phyloP scores from a whole-genome alignment of 2,888 invertebrate species.

The Odontocolon sp. region DNA sequence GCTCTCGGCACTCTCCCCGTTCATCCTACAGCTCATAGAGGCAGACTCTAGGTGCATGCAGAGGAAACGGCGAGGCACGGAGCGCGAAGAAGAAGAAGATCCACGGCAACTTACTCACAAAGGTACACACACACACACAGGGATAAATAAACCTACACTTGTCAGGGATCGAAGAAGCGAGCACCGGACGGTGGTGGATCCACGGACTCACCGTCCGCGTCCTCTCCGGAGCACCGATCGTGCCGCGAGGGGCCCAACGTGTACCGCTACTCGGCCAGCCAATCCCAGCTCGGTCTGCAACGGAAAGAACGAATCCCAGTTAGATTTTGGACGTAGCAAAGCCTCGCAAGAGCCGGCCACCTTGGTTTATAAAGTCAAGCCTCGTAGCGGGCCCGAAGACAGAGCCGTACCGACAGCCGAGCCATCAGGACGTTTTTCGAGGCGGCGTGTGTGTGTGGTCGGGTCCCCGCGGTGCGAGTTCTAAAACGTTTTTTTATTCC shows the following conservation, averaged over 20 bases:
- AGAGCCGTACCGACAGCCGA: conserved; percentile 80
- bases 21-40: conserved; percentile 41
- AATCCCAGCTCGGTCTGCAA: conserved; percentile 66
- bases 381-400: conserved; percentile 77
- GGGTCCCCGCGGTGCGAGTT: conserved; percentile 57
- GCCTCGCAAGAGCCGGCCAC: conserved; percentile 69
- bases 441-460: conserved; percentile 70
- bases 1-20: neutral
- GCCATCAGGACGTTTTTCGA: conserved; percentile 74
- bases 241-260: conserved; percentile 1
- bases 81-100: conserved; percentile 53
- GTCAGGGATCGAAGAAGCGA: conserved; percentile 7
- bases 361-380: conserved; percentile 80
- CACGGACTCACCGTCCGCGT: conserved; percentile 22
- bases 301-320: conserved; percentile 71
- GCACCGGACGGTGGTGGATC: conserved; percentile 42
- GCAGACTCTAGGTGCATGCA: conserved; percentile 43
- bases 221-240: conserved; percentile 7
- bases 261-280: conserved; percentile 66
- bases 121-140: neutral
- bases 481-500: conserved; percentile 3
- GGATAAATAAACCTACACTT: neutral
- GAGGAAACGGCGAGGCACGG: conserved; percentile 31
- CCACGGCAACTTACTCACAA: neutral
- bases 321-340: conserved; percentile 65